Base-by-base conservation (phyloP, 2,888 invertebrate species). In the Rhyacophila evoluta region DNA sequence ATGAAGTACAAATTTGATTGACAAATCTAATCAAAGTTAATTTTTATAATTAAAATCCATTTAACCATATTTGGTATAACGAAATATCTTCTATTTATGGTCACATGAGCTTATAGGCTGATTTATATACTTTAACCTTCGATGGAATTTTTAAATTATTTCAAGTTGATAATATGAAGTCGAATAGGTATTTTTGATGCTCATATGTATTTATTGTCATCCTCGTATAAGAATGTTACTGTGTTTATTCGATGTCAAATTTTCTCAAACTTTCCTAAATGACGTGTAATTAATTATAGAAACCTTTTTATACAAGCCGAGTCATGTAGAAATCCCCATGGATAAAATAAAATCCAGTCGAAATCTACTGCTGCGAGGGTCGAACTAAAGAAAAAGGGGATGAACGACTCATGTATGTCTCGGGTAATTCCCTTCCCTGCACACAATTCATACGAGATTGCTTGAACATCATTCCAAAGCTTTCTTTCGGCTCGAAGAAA, bases 291-390 rank as follows among this genome's bases (percentile, higher is more conserved):
- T 55, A 55, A 55, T 55, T 55, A 55, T 19, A 10, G 55, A 19
- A 8, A 19, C 25, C n/a, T n/a, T 25, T 15, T 55, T 19, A 55
- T 55, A 25, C 10, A 55, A 33, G 6, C 29, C 29, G 2, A 33
- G 4, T 19, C 55, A 55, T 55, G 55, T 55, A 55, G 19, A 55
- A 55, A 55, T 55, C 55, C 55, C 55, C 15, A 19, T 55, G 12
- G 15, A 55, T 55, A 19, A 55, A 55, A 55, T 55, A 19, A 55
- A 55, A 55, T 55, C 55, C 55, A 55, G 55, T 55, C 55, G 15
- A 25, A 55, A 55, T 15, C 55, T 55, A 55, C 8, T 19, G 19
- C 55, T 4, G 25, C 15, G 25, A 55, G 55, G 55, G 55, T 55
- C 12, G 55, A 55, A 55, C 55, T 55, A 19, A 8, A 55, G 55